Evolutionary conservation across 2,888 invertebrate genomes (phyloP), one percentile per base, ranked within the genome.

Genomic region (Pristionchus mayeri): DNA sequence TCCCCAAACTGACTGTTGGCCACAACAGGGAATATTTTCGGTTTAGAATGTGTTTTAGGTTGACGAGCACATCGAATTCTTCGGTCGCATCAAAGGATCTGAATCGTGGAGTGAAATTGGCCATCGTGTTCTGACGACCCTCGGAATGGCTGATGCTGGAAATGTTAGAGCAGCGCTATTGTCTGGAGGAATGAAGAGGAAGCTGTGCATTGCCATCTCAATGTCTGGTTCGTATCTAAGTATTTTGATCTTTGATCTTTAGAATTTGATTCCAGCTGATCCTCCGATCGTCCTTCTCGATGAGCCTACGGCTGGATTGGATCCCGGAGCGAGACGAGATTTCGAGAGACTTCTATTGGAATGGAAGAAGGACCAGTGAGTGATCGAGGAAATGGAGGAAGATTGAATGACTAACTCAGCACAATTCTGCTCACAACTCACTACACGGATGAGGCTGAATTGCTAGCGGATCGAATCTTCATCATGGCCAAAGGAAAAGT

Each of bases 111-210:
- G 44, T 3, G 30, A 50, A 27, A 50, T 7, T 9, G 50, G 18
- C 7, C 7, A 60, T 27, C 60, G 60, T 11, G 37, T 37, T 2
- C 37, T 67, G 7, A 21, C 18, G 1, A 67, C n/a, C 2, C 34
- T 67, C 3, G 67, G 67, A 34, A 37, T 67, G 67, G 37, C 18
- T 18, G n/a, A 67, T 16, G 21, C 21, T 9, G 67, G 67, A 18
- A 3, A 34, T 3, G 16, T 21, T 3, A 44, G 21, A 4, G 30
- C 50, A 1, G 9, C 7, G 0, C 7, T 30, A 16, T 84, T 91
- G 13, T 91, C 91, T 13, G 91, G 91, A 18, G 91, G 91, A 60
- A 90, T 91, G 89, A 91, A 92, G 76, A 83, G 91, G 24, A 91
- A 91, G 60, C 87, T 91, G n/a, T 92, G 89, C 54, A 89, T 92